Conservation (phyloP, 2,113 vertebrate species). For the Corythaixoides concolor region DNA sequence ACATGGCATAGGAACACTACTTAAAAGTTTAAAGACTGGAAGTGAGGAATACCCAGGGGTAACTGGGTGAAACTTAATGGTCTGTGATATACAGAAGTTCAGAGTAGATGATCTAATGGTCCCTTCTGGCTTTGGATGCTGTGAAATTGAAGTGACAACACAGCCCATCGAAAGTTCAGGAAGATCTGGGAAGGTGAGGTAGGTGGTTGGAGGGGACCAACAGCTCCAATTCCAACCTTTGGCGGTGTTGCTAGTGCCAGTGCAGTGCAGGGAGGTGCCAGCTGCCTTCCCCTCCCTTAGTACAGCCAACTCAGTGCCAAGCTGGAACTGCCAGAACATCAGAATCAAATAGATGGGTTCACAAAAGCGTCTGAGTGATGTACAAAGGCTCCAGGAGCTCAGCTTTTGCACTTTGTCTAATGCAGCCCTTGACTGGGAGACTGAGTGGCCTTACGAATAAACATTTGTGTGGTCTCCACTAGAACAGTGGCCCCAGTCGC, state of each 20-base stretch:
- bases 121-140: background rate
- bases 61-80: background rate
- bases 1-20: background rate
- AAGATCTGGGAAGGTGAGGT: background rate
- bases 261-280: rapidly evolving
- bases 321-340: background rate
- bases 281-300: background rate
- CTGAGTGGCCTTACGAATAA: background rate
- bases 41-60: background rate
- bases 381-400: background rate
- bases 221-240: background rate
- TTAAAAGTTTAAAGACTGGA: background rate
- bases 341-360: background rate
- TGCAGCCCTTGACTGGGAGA: background rate
- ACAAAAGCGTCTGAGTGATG: background rate
- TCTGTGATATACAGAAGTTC: background rate
- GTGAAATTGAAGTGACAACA: background rate
- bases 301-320: rapidly evolving
- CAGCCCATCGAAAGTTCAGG: background rate
- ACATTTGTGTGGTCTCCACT: rapidly evolving
- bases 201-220: background rate
- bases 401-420: background rate
- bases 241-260: background rate
- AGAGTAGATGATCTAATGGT: background rate
- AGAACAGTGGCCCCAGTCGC: rapidly evolving